Conservation (phyloP, 1,140 invertebrate genomes). For the Globodera rostochiensis region DNA sequence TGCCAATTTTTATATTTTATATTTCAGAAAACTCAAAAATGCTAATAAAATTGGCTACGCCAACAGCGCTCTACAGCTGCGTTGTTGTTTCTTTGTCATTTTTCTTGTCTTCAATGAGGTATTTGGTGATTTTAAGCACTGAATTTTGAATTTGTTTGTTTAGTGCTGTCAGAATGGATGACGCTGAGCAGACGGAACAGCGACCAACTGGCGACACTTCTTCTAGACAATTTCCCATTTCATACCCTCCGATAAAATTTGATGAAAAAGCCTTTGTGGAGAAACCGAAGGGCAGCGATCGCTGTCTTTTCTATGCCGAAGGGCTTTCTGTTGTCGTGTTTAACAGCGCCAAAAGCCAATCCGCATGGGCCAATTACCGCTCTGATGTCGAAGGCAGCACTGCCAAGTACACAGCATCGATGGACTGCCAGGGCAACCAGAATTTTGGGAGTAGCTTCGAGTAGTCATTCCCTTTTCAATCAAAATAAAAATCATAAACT, state of each 20-base stretch:
- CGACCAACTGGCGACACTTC: neutral
- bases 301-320: slow-evolving; percentile 36
- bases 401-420: neutral
- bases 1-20: neutral
- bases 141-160: neutral
- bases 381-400: slow-evolving; percentile 13
- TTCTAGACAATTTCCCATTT: neutral
- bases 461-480: neutral
- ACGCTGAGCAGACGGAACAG: neutral
- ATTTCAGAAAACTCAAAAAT: too few relatives aligned
- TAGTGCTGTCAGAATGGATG: neutral
- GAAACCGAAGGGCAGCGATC: neutral
- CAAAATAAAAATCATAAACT: neutral
- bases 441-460: slow-evolving; percentile 5
- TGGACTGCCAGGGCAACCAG: slow-evolving; percentile 2
- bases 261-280: neutral
- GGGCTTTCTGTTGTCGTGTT: slow-evolving; percentile 29
- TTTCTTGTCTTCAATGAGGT: too few relatives aligned
- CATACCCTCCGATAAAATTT: neutral
- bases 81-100: too few relatives aligned
- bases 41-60: too few relatives aligned
- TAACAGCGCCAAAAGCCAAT: neutral
- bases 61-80: too few relatives aligned
- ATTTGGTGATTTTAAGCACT: too few relatives aligned
- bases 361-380: slow-evolving; percentile 6